Evolutionary conservation across 1,140 invertebrate species (phyloP).

Genomic region (Calycopis cecrops): DNA sequence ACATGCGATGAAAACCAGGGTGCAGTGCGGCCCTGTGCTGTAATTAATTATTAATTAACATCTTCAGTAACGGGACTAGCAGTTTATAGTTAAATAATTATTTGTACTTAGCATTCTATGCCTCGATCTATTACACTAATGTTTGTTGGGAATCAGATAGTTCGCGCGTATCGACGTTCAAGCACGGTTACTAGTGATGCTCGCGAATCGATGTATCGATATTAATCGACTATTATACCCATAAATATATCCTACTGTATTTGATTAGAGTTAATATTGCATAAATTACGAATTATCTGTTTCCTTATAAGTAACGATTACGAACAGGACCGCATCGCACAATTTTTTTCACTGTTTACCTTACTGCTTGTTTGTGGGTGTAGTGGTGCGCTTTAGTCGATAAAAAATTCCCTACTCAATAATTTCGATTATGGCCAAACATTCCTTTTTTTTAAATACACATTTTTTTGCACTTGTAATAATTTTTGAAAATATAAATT

Average conservation of each 20-base stretch:
- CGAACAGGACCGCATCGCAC: conserved; percentile 61
- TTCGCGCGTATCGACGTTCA: conserved; percentile 35
- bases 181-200: conserved; percentile 32
- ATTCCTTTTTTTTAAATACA: conserved; percentile 67
- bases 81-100: conserved; percentile 67
- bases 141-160: conserved; percentile 64
- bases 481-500: conserved; percentile 76
- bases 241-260: conserved; percentile 27
- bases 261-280: conserved; percentile 31
- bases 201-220: conserved; percentile 24
- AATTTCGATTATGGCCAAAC: conserved; percentile 71
- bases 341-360: conserved; percentile 63
- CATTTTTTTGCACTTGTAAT: conserved; percentile 71
- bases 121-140: conserved; percentile 63
- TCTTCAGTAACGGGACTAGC: conserved; percentile 65
- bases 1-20: conserved; percentile 71
- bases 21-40: conserved; percentile 60
- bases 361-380: conserved; percentile 59
- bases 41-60: conserved; percentile 51
- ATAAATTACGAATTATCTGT: conserved; percentile 51
- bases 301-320: conserved; percentile 59
- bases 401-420: conserved; percentile 61
- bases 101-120: conserved; percentile 71
- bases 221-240: conserved; percentile 13
- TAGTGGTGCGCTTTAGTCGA: conserved; percentile 65